phyloP scores from a whole-genome alignment of 2,888 invertebrate genomes.

The Hypolimnas misippus region DNA sequence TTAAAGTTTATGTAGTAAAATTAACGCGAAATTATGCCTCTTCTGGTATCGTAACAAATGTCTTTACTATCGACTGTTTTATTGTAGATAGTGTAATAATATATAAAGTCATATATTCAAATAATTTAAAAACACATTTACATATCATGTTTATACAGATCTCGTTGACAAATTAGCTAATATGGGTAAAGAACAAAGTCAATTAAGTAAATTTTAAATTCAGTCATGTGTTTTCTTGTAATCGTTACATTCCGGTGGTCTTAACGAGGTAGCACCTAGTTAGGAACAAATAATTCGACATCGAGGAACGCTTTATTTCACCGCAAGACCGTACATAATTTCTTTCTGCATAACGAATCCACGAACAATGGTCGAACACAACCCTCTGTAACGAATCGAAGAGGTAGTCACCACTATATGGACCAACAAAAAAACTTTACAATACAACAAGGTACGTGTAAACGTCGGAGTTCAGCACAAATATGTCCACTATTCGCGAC shows the following conservation, averaged over 20 bases:
- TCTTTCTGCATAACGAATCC: conserved; percentile 65
- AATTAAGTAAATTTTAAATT: too few relatives aligned
- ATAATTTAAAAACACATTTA: too few relatives aligned
- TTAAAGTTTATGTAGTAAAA: not conserved
- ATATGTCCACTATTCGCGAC: conserved; percentile 75
- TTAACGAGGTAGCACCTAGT: conserved; percentile 67
- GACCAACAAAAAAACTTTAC: conserved; percentile 47
- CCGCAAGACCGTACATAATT: conserved; percentile 76
- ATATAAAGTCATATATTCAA: too few relatives aligned
- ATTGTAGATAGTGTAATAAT: too few relatives aligned
- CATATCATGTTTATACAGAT: too few relatives aligned
- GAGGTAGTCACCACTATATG: conserved; percentile 49
- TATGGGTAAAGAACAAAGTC: too few relatives aligned
- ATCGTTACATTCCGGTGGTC: conserved; percentile 57
- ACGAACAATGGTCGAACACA: conserved; percentile 71
- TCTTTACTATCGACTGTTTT: too few relatives aligned
- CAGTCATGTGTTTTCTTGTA: not conserved
- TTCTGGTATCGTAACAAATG: not conserved
- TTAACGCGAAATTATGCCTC: not conserved
- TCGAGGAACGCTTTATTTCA: conserved; percentile 70
- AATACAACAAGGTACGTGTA: conserved; percentile 51
- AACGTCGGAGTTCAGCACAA: conserved; percentile 62
- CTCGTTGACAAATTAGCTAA: too few relatives aligned
- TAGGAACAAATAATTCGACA: conserved; percentile 47
- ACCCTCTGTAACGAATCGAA: conserved; percentile 69